Base-by-base conservation (phyloP, 2,888 invertebrate species). In the Nezara viridula region DNA sequence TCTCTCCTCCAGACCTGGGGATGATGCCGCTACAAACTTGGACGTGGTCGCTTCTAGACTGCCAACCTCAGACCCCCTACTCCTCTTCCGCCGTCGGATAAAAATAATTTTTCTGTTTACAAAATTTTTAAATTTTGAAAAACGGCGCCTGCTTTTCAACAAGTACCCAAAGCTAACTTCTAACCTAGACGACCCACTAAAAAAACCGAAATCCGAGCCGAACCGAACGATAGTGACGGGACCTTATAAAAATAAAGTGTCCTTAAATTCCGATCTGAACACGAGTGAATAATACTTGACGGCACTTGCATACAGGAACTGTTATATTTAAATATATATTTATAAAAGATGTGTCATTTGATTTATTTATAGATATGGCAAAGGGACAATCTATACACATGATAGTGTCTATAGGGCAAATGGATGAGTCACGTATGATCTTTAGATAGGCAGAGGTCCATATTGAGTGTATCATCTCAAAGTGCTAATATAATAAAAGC, bases 101-200 rank as follows among this genome's bases (percentile, higher is more conserved):
- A 73, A 88, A 88, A 88, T 88, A 88, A 88, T 88, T 88, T 55
- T 47, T 73, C n/a, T 88, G 88, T 88, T 88, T 88, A 88, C 88
- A 88, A 66, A 47, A 50, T 86, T 86, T 50, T 16, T 50, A 21
- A 27, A 49, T 86, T 49, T 85, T n/a, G n/a, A 47, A 85, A 85
- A 14, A 27, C 16, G 85, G 21, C 21, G 66, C 2, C 66, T 37
- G 32, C 19, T 73, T 73, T 32, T 73, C 32, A 9, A 73, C 16
- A 73, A 19, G 66, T 1, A 37, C 10, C 19, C 19, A 19, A 19
- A 37, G 2, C 37, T 37, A n/a, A n/a, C n/a, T n/a, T n/a, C n/a
- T n/a, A n/a, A n/a, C 60, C 24, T 2, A 24, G 6, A 73, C 1
- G 7, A 3, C 66, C 9, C 37, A 32, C 19, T 4, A 2, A 55